A percentile compares a stretch with the other conserved stretches of the same genome.
Evolutionary conservation across 1,140 invertebrate species (phyloP).

Genomic region (Plodia interpunctella): DNA sequence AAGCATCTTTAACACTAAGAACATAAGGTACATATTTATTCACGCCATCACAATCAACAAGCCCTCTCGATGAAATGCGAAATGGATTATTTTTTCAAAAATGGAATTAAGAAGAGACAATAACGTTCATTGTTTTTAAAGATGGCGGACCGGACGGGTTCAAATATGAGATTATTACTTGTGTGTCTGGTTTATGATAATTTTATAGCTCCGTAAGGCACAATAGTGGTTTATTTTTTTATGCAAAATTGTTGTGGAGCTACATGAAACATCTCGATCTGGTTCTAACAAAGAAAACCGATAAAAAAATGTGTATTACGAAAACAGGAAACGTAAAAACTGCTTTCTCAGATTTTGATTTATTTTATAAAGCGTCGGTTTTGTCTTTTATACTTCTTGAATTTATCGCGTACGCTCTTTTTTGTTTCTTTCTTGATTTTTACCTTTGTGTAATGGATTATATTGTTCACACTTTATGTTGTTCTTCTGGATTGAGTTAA

Average conservation of each 20-base stretch:
- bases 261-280: constrained; percentile 36
- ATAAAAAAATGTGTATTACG: constrained; percentile 27
- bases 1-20: constrained; percentile 21
- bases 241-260: constrained; percentile 30
- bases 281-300: constrained; percentile 25
- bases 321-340: constrained; percentile 31
- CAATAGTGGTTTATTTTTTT: constrained; percentile 36
- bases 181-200: constrained; percentile 52
- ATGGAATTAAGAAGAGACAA: constrained; percentile 75
- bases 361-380: constrained; percentile 6
- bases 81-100: constrained; percentile 76
- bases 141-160: constrained; percentile 58
- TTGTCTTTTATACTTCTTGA: constrained; percentile 5
- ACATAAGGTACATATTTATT: constrained; percentile 31
- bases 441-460: not conserved
- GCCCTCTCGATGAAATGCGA: constrained; percentile 64
- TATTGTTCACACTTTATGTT: constrained; percentile 5
- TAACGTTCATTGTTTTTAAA: constrained; percentile 74
- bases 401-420: not conserved
- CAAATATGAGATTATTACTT: constrained; percentile 66
- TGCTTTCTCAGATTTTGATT: constrained; percentile 5
- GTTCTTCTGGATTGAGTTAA: too few relatives aligned
- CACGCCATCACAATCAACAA: constrained; percentile 43
- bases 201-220: constrained; percentile 40
- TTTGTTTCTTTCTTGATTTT: not conserved